These are phyloP conservation scores for Orestias chungarensis DNA, from an alignment of 2,797 vertebrate genomes.

Conservation along the genomic window DNA sequence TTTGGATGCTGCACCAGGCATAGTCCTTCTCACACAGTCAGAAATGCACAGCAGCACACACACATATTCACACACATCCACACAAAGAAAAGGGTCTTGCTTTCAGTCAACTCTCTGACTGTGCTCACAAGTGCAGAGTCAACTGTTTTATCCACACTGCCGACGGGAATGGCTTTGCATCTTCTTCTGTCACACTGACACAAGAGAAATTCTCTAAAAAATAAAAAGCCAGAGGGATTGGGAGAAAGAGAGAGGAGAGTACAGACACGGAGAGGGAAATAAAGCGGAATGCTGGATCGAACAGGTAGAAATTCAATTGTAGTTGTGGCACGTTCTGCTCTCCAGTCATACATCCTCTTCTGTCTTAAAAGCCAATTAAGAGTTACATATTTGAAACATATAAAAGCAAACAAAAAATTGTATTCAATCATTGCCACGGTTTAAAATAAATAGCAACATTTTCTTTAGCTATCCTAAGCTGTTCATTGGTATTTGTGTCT, in stretches of 20 bases:
- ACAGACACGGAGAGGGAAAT: slow-evolving; percentile 23
- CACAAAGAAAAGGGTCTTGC: slow-evolving; percentile 40
- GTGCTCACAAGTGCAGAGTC: slow-evolving; percentile 61
- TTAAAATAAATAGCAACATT: not conserved
- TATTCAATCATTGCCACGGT: not conserved
- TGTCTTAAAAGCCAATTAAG: slow-evolving; percentile 8
- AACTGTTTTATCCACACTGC: slow-evolving; percentile 73
- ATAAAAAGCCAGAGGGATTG: slow-evolving; percentile 46
- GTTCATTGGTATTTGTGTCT: not conserved
- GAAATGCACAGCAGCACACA: slow-evolving; percentile 16
- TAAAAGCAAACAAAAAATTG: not conserved
- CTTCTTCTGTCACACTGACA: slow-evolving; percentile 72
- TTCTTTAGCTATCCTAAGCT: not conserved
- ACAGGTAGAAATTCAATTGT: slow-evolving; percentile 8
- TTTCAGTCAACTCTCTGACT: slow-evolving; percentile 50
- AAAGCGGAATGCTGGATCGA: slow-evolving; percentile 10
- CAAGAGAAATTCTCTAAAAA: slow-evolving; percentile 55
- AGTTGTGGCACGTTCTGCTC: slow-evolving; percentile 8
- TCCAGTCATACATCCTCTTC: not conserved
- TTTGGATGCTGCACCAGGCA: slow-evolving; percentile 21
- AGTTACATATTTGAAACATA: not conserved
- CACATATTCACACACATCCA: slow-evolving; percentile 4
- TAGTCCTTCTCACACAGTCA: not conserved
- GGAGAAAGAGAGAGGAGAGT: slow-evolving; percentile 2
- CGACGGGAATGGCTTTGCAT: slow-evolving; percentile 60